Evolutionary conservation across 2,113 vertebrate species (phyloP).

Genomic region (Cranoglanis bouderius): DNA sequence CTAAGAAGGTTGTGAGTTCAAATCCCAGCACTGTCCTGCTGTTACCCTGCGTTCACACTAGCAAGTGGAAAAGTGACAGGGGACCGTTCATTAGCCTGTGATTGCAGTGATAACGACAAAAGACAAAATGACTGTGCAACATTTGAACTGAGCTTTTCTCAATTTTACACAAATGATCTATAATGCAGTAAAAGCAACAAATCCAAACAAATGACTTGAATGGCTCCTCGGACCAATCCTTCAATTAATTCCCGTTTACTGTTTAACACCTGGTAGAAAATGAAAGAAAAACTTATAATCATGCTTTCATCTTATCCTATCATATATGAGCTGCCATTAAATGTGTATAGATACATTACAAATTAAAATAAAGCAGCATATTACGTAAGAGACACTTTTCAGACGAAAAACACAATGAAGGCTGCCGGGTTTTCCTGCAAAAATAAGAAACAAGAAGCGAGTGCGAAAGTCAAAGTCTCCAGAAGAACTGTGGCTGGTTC

Average conservation of each 20-base stretch:
- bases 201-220: not conserved
- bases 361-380: too few species aligned
- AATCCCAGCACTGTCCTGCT: not conserved
- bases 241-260: not conserved
- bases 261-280: not conserved
- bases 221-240: not conserved
- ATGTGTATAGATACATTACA: not conserved
- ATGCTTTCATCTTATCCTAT: not conserved
- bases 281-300: not conserved
- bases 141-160: not conserved
- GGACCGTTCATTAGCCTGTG: not conserved
- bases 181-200: not conserved
- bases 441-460: too few species aligned
- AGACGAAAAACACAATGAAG: too few species aligned
- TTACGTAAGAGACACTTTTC: too few species aligned
- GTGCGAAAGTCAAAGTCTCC: too few species aligned
- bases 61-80: not conserved
- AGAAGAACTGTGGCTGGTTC: too few species aligned
- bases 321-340: not conserved
- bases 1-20: not conserved
- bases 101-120: not conserved
- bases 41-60: not conserved
- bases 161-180: not conserved
- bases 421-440: too few species aligned
- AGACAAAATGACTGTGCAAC: not conserved